A percentile compares a stretch with the other conserved stretches of the same genome.
Evolutionary conservation across 2,113 vertebrate species (phyloP).

Genomic region (Hippolais icterina): DNA sequence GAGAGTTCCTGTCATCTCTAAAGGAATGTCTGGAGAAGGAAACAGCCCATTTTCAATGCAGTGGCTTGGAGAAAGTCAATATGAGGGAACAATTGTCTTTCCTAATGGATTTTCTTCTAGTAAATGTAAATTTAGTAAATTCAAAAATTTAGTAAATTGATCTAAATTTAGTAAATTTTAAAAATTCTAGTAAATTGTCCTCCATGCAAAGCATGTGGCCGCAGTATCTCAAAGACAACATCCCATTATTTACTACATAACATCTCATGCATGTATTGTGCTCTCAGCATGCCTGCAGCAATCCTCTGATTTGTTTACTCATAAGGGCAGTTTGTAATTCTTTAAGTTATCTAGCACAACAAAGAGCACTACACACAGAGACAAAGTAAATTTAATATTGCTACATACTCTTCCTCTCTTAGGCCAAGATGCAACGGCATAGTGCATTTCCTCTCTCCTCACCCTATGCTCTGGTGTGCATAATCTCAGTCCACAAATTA

Average conservation of each 20-base stretch:
- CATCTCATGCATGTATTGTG: background rate
- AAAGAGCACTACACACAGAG: background rate
- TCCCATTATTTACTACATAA: background rate
- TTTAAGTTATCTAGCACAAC: background rate
- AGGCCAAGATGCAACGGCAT: background rate
- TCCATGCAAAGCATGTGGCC: background rate
- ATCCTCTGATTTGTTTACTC: background rate
- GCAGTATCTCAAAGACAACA: accelerated
- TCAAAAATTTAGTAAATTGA: background rate
- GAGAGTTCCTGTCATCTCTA: background rate
- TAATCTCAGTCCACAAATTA: background rate
- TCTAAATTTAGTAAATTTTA: background rate
- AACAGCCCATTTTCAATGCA: background rate
- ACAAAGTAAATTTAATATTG: background rate
- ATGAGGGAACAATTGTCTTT: background rate
- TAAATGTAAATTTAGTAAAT: background rate
- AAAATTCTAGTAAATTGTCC: background rate
- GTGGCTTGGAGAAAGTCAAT: background rate
- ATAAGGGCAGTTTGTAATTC: background rate
- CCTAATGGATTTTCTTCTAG: background rate
- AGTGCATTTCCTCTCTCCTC: background rate
- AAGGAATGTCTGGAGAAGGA: background rate
- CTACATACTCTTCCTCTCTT: background rate
- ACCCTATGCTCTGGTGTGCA: background rate
- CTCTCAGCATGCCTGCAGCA: background rate